phyloP scores from a whole-genome alignment of 2,888 invertebrate species.

The Andrena bucephala region DNA sequence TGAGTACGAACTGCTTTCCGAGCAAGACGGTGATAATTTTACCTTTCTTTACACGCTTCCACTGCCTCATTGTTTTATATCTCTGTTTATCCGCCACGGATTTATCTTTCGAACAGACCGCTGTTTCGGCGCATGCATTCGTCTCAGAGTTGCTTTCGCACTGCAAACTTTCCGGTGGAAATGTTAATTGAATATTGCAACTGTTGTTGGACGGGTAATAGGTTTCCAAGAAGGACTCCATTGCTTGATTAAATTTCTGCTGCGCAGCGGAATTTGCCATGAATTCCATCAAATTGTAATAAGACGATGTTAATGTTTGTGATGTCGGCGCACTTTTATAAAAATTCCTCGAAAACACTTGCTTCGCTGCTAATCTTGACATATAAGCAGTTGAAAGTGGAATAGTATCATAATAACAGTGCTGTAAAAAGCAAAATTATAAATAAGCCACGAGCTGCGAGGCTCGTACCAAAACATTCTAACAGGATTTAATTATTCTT shows the following conservation, averaged over 20 bases:
- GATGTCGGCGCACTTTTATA: constrained; percentile 61
- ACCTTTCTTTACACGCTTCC: constrained; percentile 76
- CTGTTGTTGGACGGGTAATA: constrained; percentile 64
- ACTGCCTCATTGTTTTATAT: constrained; percentile 78
- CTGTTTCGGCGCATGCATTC: constrained; percentile 30
- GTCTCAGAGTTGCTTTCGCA: constrained; percentile 15
- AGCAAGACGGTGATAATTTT: constrained; percentile 8
- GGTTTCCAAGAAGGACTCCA: constrained; percentile 75
- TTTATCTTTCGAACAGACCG: constrained; percentile 50
- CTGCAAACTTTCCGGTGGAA: constrained; percentile 40
- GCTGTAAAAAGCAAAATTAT: constrained; percentile 16
- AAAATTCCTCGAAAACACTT: constrained; percentile 69
- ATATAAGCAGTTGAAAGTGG: constrained; percentile 69
- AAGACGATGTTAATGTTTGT: constrained; percentile 68
- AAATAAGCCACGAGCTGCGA: no score
- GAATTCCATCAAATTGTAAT: constrained; percentile 62
- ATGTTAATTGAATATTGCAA: constrained; percentile 48
- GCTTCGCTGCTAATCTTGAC: constrained; percentile 68
- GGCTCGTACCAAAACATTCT: no score
- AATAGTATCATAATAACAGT: constrained; percentile 28
- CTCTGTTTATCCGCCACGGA: constrained; percentile 65
- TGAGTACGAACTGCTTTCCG: constrained; percentile 7
- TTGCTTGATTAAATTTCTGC: constrained; percentile 64
- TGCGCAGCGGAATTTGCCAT: constrained; percentile 59
- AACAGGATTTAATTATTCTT: no score